A percentile compares a stretch with the other conserved stretches of the same genome.
Conservation (phyloP, 2,797 vertebrate genomes). For the Chanos chanos region DNA sequence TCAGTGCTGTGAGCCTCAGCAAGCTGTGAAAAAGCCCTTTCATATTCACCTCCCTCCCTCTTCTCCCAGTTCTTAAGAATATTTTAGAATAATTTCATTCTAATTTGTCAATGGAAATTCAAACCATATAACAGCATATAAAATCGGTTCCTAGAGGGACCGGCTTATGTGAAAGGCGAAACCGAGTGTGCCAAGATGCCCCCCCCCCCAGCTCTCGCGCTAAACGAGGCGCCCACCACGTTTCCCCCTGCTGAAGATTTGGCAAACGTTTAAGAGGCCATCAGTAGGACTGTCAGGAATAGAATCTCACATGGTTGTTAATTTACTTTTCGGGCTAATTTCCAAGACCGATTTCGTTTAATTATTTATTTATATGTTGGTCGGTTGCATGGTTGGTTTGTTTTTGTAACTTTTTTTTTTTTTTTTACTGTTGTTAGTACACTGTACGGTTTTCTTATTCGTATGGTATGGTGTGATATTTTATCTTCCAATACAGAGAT, state of each 20-base stretch:
- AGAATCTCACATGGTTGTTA: no score
- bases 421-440: no score
- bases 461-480: background rate
- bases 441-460: conserved; percentile 7
- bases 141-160: conserved; percentile 43
- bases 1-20: conserved; percentile 37
- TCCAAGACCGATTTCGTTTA: no score
- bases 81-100: conserved; percentile 46
- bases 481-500: background rate
- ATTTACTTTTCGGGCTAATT: no score
- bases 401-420: no score
- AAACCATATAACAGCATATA: conserved; percentile 49
- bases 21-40: conserved; percentile 50
- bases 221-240: conserved; percentile 33
- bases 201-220: conserved; percentile 33
- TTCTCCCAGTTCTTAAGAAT: conserved; percentile 37
- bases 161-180: conserved; percentile 40
- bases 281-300: conserved; percentile 37
- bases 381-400: no score
- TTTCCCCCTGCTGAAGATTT: conserved; percentile 36
- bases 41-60: conserved; percentile 37
- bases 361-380: no score
- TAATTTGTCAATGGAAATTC: conserved; percentile 48
- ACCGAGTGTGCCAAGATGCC: conserved; percentile 23
- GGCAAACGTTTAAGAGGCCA: conserved; percentile 39